Evolutionary conservation across 2,113 vertebrate species (phyloP), one percentile per base, ranked within the genome.

Genomic region (Boulengeromyrus knoepffleri): DNA sequence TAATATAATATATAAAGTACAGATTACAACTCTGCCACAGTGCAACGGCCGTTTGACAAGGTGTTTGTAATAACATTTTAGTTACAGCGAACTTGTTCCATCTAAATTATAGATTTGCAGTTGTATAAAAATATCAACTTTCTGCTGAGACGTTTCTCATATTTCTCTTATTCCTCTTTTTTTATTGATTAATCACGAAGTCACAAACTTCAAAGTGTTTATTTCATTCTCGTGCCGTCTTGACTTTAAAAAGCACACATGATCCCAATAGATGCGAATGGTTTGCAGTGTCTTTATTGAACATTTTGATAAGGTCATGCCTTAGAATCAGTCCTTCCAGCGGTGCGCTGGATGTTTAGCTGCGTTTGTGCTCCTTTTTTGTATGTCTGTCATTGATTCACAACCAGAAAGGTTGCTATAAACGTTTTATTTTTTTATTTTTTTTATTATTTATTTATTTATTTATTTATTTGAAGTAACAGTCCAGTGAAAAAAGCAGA

Each of bases 261-360:
- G 88, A 36, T 47, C 70, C 39, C 88, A 66, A 62, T 39, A 10
- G 77, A 39, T 27, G 24, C 47, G 80, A 89, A 52, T 62, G 89
- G 50, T 85, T 85, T 85, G 77, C 15, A 84, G 39, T 89, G 74
- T 50, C 89, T 85, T 62, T 85, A 89, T 89, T 89, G 89, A 89
- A 89, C 52, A 49, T 85, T 56, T 36, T 89, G 89, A 89, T 84
- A 89, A 89, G 89, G 89, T 89, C 89, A 89, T 13, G 89, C 21
- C 80, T 89, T 77, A 85, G 80, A 85, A 89, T 89, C 46, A 36
- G 89, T 85, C 56, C 50, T 46, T n/a, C 53, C 24, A 85, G 80
- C 17, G 21, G 39, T 89, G 77, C 1, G 46, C 52, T 62, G 42
- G 77, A 62, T 84, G 80, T 85, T 85, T 47, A 4, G 52, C 49